A percentile compares a stretch with the other conserved stretches of the same genome.
These are phyloP conservation scores for Steinernema khuongi DNA, from an alignment of 1,140 invertebrate species.

Conservation along the genomic window DNA sequence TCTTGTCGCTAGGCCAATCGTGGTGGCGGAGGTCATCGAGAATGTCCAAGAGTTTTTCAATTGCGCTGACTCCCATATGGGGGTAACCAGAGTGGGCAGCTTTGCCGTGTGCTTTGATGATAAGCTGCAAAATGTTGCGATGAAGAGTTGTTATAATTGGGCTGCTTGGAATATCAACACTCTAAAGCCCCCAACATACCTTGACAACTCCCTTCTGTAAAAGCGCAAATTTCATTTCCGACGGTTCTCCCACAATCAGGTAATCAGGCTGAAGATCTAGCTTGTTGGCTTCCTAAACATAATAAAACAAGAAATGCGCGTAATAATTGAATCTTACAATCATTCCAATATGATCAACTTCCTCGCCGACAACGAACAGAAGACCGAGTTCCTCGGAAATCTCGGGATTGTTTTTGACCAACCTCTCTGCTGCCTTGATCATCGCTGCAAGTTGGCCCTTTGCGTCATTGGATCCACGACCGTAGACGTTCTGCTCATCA, in stretches of 20 bases:
- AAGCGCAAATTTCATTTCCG: neutral
- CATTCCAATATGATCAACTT: slow-evolving; percentile 53
- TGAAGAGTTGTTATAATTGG: slow-evolving; percentile 16
- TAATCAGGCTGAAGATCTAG: neutral
- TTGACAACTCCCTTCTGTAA: neutral
- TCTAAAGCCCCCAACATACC: neutral
- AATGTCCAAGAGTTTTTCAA: neutral
- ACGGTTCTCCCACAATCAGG: neutral
- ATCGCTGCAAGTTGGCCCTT: slow-evolving; percentile 50
- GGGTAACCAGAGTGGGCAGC: neutral
- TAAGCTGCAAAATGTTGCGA: slow-evolving; percentile 25
- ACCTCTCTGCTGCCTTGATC: slow-evolving; percentile 41
- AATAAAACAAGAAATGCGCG: no score
- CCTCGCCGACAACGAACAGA: slow-evolving; percentile 50
- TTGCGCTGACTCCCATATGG: neutral
- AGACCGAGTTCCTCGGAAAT: slow-evolving; percentile 39
- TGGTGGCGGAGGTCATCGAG: neutral
- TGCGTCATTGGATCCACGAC: slow-evolving; percentile 48
- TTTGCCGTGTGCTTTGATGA: neutral
- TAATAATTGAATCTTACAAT: no score
- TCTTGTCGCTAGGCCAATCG: neutral
- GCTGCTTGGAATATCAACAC: no score
- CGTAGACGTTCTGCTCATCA: slow-evolving; percentile 39
- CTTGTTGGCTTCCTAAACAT: neutral
- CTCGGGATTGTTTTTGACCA: slow-evolving; percentile 30